Evolutionary conservation across 1,140 invertebrate genomes (phyloP).

Genomic region (Melipona quadrifasciata): DNA sequence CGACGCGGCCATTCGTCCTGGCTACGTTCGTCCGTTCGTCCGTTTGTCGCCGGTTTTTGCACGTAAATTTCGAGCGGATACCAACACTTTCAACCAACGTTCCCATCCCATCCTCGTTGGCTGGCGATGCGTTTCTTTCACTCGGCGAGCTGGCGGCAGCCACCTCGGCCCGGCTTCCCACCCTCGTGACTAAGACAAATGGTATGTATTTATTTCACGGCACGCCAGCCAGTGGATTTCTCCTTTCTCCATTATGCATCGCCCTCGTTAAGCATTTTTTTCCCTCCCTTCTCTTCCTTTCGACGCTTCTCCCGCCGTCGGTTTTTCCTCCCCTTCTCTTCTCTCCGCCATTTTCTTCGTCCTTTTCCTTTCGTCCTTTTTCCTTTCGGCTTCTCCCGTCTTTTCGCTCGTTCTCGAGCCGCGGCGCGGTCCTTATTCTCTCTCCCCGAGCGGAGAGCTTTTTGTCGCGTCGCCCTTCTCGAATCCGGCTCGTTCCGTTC

Average conservation of each 20-base stretch:
- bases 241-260: slow-evolving; percentile 70
- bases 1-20: slow-evolving; percentile 10
- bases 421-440: slow-evolving; percentile 5
- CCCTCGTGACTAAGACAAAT: slow-evolving; percentile 67
- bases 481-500: slow-evolving; percentile 2
- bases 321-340: slow-evolving; percentile 8
- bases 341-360: not conserved
- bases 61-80: slow-evolving; percentile 29
- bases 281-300: slow-evolving; percentile 3
- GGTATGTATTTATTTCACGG: slow-evolving; percentile 68
- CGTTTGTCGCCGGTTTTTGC: slow-evolving; percentile 21
- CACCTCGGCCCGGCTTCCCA: slow-evolving; percentile 18
- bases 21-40: not conserved
- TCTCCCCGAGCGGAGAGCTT: not conserved
- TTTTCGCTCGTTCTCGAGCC: not conserved
- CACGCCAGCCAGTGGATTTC: slow-evolving; percentile 67
- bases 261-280: slow-evolving; percentile 65
- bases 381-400: not conserved
- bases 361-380: slow-evolving; percentile 3
- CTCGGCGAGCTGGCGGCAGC: slow-evolving; percentile 11
- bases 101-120: slow-evolving; percentile 8
- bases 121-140: slow-evolving; percentile 44
- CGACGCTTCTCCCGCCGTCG: not conserved
- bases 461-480: slow-evolving; percentile 10
- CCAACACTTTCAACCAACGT: slow-evolving; percentile 24